phyloP scores from a whole-genome alignment of 2,888 invertebrate species.

The Furcula furcula region DNA sequence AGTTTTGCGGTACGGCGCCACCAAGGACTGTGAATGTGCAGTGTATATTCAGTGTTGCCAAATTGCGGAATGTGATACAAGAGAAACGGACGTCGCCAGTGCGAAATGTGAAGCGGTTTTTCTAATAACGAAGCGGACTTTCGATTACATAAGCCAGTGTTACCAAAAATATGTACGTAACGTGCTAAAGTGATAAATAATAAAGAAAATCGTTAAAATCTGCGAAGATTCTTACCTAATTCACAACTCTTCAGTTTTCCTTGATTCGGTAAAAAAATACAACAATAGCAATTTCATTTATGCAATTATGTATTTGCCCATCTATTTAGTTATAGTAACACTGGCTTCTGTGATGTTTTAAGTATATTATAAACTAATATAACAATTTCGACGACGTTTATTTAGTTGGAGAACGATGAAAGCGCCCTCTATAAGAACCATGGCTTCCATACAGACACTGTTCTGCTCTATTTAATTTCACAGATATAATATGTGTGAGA shows the following conservation, averaged over 20 bases:
- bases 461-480: no score
- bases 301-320: constrained; percentile 6
- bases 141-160: constrained; percentile 54
- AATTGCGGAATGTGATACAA: constrained; percentile 38
- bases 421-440: constrained; percentile 30
- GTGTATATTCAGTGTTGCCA: constrained; percentile 71
- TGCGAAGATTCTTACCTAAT: no score
- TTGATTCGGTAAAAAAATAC: no score
- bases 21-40: constrained; percentile 71
- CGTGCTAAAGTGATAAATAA: constrained; percentile 6
- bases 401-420: constrained; percentile 20
- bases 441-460: no score
- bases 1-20: constrained; percentile 65
- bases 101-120: constrained; percentile 34
- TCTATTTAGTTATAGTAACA: no score
- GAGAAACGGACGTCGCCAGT: constrained; percentile 44
- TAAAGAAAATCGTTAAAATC: no score
- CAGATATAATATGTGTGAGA: no score
- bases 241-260: no score
- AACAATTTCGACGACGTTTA: neutral
- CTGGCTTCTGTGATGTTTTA: constrained; percentile 19
- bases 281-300: no score
- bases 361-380: neutral
- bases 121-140: constrained; percentile 22
- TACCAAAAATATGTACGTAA: constrained; percentile 57